phyloP scores from a whole-genome alignment of 2,888 invertebrate genomes.

The Drosophila affinis region DNA sequence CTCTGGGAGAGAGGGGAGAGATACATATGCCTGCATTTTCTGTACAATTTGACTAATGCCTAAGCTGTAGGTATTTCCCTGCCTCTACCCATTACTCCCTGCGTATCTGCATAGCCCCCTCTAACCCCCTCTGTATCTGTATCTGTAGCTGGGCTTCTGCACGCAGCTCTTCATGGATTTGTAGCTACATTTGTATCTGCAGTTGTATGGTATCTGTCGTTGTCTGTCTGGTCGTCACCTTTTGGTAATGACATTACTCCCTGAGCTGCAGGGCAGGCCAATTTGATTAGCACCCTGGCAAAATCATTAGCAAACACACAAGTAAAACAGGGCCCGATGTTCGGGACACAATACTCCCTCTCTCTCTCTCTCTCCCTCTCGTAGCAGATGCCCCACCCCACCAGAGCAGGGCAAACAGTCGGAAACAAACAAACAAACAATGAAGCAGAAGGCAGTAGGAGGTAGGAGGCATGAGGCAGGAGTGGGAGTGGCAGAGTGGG shows the following conservation, averaged over 20 bases:
- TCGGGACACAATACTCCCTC: slow-evolving; percentile 20
- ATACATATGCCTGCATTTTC: no score
- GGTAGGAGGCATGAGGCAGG: neutral
- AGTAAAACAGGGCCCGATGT: slow-evolving; percentile 15
- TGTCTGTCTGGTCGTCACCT: slow-evolving; percentile 11
- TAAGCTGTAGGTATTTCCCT: neutral
- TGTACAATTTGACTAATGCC: no score
- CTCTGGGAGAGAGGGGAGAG: no score
- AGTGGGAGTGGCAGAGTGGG: neutral
- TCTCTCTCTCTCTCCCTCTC: no score
- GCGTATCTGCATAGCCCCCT: no score
- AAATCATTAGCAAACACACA: slow-evolving; percentile 73
- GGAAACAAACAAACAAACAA: slow-evolving; percentile 17
- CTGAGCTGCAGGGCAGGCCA: slow-evolving; percentile 49
- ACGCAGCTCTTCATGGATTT: neutral
- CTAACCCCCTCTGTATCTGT: neutral
- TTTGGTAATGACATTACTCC: slow-evolving; percentile 59
- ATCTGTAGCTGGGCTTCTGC: neutral
- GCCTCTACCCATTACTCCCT: neutral
- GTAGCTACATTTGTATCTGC: slow-evolving; percentile 4
- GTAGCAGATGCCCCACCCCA: neutral
- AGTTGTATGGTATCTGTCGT: slow-evolving; percentile 1
- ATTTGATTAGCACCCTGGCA: slow-evolving; percentile 73
- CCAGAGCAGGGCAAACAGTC: slow-evolving; percentile 19
- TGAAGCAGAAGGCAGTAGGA: neutral